Percentiles rank a stretch among this genome's conserved stretches.
phyloP scores from a whole-genome alignment of 2,113 vertebrate genomes.

The Leptodactylus fuscus region DNA sequence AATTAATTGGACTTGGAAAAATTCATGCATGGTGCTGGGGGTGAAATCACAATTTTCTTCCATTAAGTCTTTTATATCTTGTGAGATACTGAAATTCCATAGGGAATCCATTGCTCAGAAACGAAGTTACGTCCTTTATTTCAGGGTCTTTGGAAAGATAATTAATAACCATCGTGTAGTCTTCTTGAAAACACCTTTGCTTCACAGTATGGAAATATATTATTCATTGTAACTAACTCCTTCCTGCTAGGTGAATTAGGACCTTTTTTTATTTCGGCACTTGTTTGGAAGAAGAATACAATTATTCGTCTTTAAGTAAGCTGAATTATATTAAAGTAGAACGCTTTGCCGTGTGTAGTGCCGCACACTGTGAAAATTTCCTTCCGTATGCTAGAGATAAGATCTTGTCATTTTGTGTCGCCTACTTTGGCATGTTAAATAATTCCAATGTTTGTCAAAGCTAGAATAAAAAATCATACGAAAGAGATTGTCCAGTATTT shows the following conservation, averaged over 20 bases:
- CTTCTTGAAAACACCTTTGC: slow-evolving; percentile 9
- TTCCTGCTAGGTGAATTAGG: slow-evolving; percentile 23
- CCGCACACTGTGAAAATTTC: not conserved
- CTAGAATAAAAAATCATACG: too few relatives aligned
- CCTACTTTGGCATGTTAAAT: not conserved
- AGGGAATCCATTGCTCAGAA: slow-evolving; percentile 9
- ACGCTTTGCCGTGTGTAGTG: too few relatives aligned
- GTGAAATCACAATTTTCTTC: slow-evolving; percentile 44
- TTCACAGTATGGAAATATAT: slow-evolving; percentile 30
- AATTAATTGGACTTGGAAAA: slow-evolving; percentile 38
- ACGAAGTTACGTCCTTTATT: slow-evolving; percentile 27
- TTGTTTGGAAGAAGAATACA: slow-evolving; percentile 3
- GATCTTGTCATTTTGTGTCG: not conserved
- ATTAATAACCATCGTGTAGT: slow-evolving; percentile 36
- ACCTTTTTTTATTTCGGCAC: not conserved
- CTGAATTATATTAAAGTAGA: too few relatives aligned
- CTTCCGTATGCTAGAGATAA: not conserved
- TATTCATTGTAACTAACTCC: slow-evolving; percentile 17
- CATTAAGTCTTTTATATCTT: slow-evolving; percentile 48
- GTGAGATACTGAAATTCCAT: slow-evolving; percentile 25
- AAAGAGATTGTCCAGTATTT: too few relatives aligned
- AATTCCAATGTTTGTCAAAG: not conserved
- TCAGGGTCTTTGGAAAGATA: slow-evolving; percentile 42
- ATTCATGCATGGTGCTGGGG: slow-evolving; percentile 3
- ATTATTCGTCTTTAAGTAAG: not conserved